These are phyloP conservation scores for Borostomias antarcticus DNA, from an alignment of 2,797 vertebrate genomes.

Conservation along the genomic window DNA sequence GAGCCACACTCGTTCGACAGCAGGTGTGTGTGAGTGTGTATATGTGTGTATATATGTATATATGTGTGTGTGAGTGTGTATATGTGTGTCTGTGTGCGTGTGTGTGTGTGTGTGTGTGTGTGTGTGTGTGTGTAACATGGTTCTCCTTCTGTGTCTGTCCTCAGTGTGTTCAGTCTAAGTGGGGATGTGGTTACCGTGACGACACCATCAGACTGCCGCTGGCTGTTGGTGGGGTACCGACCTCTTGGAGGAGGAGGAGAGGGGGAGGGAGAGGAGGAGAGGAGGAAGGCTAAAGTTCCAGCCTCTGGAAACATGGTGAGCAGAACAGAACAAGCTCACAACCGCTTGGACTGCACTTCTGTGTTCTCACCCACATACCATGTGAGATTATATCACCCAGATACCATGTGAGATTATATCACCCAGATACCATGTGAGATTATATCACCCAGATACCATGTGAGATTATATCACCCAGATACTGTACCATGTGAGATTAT, in stretches of 20 bases:
- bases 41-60: not conserved
- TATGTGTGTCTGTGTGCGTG: slow-evolving; percentile 52
- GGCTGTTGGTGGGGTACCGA: slow-evolving; percentile 86
- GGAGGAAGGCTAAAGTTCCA: slow-evolving; percentile 78
- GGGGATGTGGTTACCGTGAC: slow-evolving; percentile 80
- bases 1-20: slow-evolving; percentile 76
- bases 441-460: no score
- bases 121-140: not conserved
- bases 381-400: no score
- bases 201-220: slow-evolving; percentile 82
- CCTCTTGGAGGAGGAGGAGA: slow-evolving; percentile 45
- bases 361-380: no score
- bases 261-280: slow-evolving; percentile 59
- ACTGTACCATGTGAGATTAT: no score
- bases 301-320: slow-evolving; percentile 84
- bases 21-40: slow-evolving; percentile 64
- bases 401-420: no score
- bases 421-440: no score
- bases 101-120: not conserved
- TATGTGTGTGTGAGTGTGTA: not conserved
- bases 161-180: slow-evolving; percentile 77
- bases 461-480: no score
- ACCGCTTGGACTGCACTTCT: not conserved
- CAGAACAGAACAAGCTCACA: slow-evolving; percentile 4
- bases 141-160: not conserved